Percentiles rank a stretch among this genome's conserved stretches.
Evolutionary conservation across 1,140 invertebrate genomes (phyloP).

Genomic region (Venustaconcha ellipsiformis): DNA sequence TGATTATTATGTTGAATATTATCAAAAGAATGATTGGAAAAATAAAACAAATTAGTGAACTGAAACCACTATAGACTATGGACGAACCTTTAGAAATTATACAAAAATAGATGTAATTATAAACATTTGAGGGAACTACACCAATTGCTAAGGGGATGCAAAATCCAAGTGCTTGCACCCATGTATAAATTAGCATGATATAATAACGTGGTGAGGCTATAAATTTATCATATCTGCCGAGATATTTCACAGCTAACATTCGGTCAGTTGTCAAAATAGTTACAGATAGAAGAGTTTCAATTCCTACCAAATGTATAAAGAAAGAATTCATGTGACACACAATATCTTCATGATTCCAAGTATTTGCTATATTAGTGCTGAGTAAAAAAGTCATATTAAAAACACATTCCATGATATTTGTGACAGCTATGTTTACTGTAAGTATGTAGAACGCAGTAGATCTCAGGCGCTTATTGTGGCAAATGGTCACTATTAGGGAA

Average conservation of each 20-base stretch:
- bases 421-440: slow-evolving; percentile 51
- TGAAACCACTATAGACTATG: slow-evolving; percentile 39
- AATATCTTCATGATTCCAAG: slow-evolving; percentile 42
- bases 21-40: slow-evolving; percentile 48
- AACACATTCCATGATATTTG: slow-evolving; percentile 53
- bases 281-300: slow-evolving; percentile 48
- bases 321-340: slow-evolving; percentile 57
- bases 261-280: slow-evolving; percentile 46
- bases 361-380: slow-evolving; percentile 58
- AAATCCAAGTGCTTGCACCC: slow-evolving; percentile 55
- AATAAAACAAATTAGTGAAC: slow-evolving; percentile 48
- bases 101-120: slow-evolving; percentile 42
- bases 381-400: slow-evolving; percentile 69
- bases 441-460: slow-evolving; percentile 47
- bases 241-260: slow-evolving; percentile 44
- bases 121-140: slow-evolving; percentile 29
- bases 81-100: slow-evolving; percentile 41
- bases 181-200: slow-evolving; percentile 46
- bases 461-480: slow-evolving; percentile 41
- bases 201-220: slow-evolving; percentile 33
- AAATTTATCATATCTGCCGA: slow-evolving; percentile 40
- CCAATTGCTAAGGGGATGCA: slow-evolving; percentile 49
- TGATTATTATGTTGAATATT: slow-evolving; percentile 50
- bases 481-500: slow-evolving; percentile 49
- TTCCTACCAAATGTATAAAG: slow-evolving; percentile 48